Evolutionary conservation across 1,140 invertebrate species (phyloP).

Genomic region (Agraylea sexmaculata): DNA sequence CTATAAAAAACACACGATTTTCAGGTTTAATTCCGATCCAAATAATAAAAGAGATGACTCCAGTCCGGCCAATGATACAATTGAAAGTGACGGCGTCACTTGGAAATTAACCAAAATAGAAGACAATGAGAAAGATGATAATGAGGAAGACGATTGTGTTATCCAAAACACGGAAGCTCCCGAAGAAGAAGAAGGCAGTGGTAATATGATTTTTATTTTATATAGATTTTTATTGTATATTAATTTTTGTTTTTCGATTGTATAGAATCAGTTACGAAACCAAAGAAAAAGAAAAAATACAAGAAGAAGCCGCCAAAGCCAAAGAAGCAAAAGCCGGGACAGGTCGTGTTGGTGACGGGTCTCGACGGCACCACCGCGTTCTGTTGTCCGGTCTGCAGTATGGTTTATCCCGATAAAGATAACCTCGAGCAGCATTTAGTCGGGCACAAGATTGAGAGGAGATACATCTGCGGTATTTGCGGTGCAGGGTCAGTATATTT

Average conservation of each 20-base stretch:
- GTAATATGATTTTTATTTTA: background rate
- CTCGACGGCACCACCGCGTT: constrained; percentile 59
- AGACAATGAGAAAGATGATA: constrained; percentile 8
- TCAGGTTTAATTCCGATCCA: constrained; percentile 47
- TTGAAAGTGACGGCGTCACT: constrained; percentile 7
- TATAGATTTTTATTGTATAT: constrained; percentile 1
- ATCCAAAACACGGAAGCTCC: background rate
- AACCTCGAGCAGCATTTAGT: constrained; percentile 61
- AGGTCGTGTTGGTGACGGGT: constrained; percentile 59
- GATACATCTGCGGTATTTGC: constrained; percentile 50
- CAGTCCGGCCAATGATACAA: too few relatives aligned
- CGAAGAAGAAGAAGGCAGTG: background rate
- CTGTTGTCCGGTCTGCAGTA: constrained; percentile 68
- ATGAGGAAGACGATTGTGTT: background rate
- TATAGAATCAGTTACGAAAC: constrained; percentile 24
- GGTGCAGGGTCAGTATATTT: constrained; percentile 31
- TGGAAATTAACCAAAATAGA: constrained; percentile 14
- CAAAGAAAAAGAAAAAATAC: constrained; percentile 65
- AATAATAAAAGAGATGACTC: constrained; percentile 30
- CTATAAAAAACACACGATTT: constrained; percentile 31
- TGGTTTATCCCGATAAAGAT: constrained; percentile 67
- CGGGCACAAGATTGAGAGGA: constrained; percentile 63
- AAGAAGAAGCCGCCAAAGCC: constrained; percentile 68
- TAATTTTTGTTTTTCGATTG: constrained; percentile 1
- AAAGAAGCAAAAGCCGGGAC: constrained; percentile 55